Percentiles rank a stretch among this genome's conserved stretches.
Evolutionary conservation across 2,888 invertebrate genomes (phyloP).

Genomic region (Diplazon laetatorius): DNA sequence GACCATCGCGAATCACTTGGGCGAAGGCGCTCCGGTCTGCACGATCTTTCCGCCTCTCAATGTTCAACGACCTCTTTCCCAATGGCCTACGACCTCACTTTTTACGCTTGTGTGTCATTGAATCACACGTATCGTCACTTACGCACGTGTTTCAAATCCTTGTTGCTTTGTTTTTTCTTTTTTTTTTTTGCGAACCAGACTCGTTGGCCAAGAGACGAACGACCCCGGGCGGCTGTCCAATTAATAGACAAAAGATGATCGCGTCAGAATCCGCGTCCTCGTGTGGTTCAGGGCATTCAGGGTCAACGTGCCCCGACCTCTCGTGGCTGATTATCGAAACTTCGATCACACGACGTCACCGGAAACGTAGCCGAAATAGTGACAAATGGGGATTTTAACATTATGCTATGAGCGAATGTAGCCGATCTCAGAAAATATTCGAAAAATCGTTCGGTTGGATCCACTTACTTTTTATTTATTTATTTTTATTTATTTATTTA

Average conservation of each 20-base stretch:
- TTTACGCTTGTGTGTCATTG: background rate
- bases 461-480: too few relatives aligned
- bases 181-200: slow-evolving; percentile 24
- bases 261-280: slow-evolving; percentile 1
- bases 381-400: too few relatives aligned
- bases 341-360: background rate
- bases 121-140: too few relatives aligned
- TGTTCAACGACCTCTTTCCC: slow-evolving; percentile 50
- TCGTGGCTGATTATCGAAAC: slow-evolving; percentile 15
- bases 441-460: too few relatives aligned
- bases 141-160: too few relatives aligned
- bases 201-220: slow-evolving; percentile 37
- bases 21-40: slow-evolving; percentile 18
- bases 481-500: too few relatives aligned
- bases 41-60: slow-evolving; percentile 53
- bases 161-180: too few relatives aligned
- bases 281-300: slow-evolving; percentile 52
- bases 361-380: too few relatives aligned
- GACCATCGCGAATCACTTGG: slow-evolving; percentile 39
- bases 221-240: slow-evolving; percentile 52
- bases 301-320: slow-evolving; percentile 59
- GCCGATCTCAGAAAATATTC: too few relatives aligned
- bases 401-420: too few relatives aligned
- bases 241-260: slow-evolving; percentile 42
- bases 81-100: slow-evolving; percentile 13